Percentiles rank a stretch among this genome's conserved stretches.
Conservation (phyloP, 2,113 vertebrate species). For the Actenoides lindsayi region DNA sequence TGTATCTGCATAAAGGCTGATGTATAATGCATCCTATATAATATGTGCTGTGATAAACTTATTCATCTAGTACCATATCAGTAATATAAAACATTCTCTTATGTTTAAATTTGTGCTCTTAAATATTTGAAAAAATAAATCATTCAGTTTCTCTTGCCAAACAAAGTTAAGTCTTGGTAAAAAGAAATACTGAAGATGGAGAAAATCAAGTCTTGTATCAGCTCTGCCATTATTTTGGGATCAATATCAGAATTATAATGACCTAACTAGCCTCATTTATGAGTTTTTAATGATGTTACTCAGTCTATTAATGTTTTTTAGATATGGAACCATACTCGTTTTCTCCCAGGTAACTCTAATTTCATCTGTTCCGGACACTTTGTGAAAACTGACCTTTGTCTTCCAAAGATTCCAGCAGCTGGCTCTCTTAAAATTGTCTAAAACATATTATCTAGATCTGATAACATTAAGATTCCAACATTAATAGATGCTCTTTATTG, state of each 20-base stretch:
- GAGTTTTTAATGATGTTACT: neutral
- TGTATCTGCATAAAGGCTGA: neutral
- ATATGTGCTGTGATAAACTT: neutral
- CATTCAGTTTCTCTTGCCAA: neutral
- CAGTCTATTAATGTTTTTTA: neutral
- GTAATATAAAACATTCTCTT: neutral
- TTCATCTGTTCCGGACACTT: conserved; percentile 11
- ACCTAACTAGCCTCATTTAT: neutral
- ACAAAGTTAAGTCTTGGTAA: neutral
- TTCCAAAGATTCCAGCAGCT: conserved; percentile 6
- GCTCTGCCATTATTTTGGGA: neutral
- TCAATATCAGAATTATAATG: neutral
- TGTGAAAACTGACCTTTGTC: conserved; percentile 34
- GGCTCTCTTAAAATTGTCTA: neutral
- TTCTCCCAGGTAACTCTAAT: conserved; percentile 1
- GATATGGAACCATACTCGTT: neutral
- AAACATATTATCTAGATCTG: neutral
- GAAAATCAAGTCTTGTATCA: neutral
- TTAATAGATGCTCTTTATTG: neutral
- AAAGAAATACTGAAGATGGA: neutral
- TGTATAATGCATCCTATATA: neutral
- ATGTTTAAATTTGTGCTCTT: neutral
- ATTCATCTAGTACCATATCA: neutral
- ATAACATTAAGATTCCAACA: neutral
- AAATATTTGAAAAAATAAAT: neutral